phyloP scores from a whole-genome alignment of 2,797 vertebrate species.

The Eulemur mongoz region DNA sequence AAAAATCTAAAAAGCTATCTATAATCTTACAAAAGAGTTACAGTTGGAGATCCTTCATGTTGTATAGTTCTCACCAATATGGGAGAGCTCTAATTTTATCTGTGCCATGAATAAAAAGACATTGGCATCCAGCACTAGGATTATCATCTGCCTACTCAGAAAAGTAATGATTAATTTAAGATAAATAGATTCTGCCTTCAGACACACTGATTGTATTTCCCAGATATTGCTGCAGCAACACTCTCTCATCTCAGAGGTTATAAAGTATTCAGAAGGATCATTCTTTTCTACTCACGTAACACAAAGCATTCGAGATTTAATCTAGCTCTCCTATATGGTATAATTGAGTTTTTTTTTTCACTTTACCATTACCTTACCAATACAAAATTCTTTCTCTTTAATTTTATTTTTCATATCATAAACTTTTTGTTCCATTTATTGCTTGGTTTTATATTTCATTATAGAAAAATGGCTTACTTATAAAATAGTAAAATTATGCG shows the following conservation, averaged over 20 bases:
- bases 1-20: constrained; percentile 14
- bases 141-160: constrained; percentile 79
- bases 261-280: constrained; percentile 76
- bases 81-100: constrained; percentile 72
- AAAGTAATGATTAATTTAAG: constrained; percentile 83
- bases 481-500: constrained; percentile 38
- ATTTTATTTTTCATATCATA: constrained; percentile 72
- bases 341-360: constrained; percentile 79
- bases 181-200: constrained; percentile 82
- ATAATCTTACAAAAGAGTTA: constrained; percentile 63
- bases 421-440: constrained; percentile 73
- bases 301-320: constrained; percentile 79
- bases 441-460: constrained; percentile 65
- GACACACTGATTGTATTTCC: constrained; percentile 77
- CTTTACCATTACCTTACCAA: constrained; percentile 70
- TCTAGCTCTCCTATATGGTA: constrained; percentile 62
- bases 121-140: constrained; percentile 69
- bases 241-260: constrained; percentile 70
- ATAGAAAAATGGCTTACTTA: constrained; percentile 62
- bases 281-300: constrained; percentile 76
- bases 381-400: constrained; percentile 71
- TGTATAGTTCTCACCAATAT: constrained; percentile 41
- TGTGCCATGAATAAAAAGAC: constrained; percentile 79
- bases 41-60: constrained; percentile 2
- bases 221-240: constrained; percentile 69